These are phyloP conservation scores for Drosophila sp. DNA, from an alignment of 1,140 invertebrate species.

Conservation along the genomic window DNA sequence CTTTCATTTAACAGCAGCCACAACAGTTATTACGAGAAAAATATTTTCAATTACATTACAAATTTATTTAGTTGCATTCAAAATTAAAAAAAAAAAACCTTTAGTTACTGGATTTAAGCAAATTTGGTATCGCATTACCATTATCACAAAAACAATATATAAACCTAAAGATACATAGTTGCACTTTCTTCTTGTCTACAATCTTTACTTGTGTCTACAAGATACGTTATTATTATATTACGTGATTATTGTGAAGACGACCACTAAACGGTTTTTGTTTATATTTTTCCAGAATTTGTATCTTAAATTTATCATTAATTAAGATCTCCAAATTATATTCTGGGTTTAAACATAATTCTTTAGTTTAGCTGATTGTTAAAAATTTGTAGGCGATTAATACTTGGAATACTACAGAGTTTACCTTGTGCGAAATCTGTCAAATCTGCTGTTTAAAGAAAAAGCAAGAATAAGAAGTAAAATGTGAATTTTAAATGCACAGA, in stretches of 20 bases:
- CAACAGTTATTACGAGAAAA: conserved; percentile 1
- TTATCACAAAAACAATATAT: background rate
- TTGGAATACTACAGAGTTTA: background rate
- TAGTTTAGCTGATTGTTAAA: no score
- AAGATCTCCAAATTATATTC: no score
- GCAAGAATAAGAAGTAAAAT: background rate
- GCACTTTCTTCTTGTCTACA: no score
- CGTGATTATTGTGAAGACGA: no score
- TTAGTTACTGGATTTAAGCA: no score
- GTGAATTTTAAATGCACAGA: background rate
- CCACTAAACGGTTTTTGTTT: background rate
- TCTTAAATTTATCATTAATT: no score
- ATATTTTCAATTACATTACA: conserved; percentile 32
- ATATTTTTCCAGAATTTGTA: background rate
- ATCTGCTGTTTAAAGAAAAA: background rate
- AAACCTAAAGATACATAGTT: no score
- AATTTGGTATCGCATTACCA: no score
- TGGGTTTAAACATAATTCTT: no score
- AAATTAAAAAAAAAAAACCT: conserved; percentile 17
- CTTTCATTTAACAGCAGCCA: conserved; percentile 60
- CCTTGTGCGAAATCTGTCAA: conserved; percentile 1
- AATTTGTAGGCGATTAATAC: no score
- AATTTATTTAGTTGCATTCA: conserved; percentile 9
- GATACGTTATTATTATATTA: no score
- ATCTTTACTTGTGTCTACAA: no score